Evolutionary conservation across 2,113 vertebrate genomes (phyloP).

Genomic region (Syrmaticus mikado): DNA sequence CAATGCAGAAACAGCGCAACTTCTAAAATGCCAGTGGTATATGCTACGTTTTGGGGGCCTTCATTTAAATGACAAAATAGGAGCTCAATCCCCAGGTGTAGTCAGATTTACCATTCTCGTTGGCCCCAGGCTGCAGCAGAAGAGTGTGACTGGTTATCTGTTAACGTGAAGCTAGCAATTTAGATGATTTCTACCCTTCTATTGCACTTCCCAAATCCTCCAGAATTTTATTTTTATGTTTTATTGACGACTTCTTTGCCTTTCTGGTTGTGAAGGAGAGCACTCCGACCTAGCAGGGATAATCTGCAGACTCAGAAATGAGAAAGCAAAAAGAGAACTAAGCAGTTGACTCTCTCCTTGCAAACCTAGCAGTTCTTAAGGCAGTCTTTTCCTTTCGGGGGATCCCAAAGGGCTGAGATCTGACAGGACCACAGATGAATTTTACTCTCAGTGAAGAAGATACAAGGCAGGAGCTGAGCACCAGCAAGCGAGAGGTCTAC

Average conservation of each 20-base stretch:
- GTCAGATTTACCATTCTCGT: not conserved
- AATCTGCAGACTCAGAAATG: not conserved
- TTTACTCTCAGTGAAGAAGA: not conserved
- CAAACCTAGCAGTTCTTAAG: not conserved
- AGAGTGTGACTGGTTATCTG: not conserved
- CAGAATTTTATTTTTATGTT: not conserved
- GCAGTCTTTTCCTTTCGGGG: not conserved
- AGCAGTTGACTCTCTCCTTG: not conserved
- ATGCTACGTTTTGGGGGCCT: not conserved
- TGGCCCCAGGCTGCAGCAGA: not conserved
- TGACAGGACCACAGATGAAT: not conserved
- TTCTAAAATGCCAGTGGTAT: not conserved
- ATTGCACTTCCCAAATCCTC: not conserved
- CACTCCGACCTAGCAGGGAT: not conserved
- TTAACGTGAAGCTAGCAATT: accelerated
- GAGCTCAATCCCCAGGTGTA: not conserved
- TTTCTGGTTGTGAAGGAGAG: not conserved
- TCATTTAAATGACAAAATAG: not conserved
- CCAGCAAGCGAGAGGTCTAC: not conserved
- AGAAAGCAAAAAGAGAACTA: not conserved
- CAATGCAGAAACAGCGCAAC: not conserved
- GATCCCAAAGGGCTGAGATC: not conserved
- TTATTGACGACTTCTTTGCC: not conserved
- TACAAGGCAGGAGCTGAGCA: not conserved
- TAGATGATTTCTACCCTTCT: not conserved